Conservation (phyloP, 1,140 invertebrate species). For the Parasteatoda tepidariorum region DNA sequence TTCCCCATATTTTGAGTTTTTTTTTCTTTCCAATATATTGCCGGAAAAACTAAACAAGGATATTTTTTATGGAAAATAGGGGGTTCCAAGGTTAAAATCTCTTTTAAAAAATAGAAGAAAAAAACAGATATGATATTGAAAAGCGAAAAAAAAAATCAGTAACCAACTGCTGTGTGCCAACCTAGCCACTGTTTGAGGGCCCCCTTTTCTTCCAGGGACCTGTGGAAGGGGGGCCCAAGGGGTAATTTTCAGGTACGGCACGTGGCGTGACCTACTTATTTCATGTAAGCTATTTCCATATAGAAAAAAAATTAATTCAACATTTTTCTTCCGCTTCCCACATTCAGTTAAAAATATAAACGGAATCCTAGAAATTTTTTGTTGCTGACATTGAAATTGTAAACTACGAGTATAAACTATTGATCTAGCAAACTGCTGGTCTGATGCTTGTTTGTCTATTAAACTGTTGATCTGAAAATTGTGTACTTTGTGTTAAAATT, state of each 20-base stretch:
- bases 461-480: no score
- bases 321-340: background rate
- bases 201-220: conserved; percentile 37
- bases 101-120: background rate
- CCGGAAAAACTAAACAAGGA: background rate
- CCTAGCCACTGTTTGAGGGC: background rate
- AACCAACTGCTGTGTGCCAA: background rate
- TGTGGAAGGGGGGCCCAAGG: conserved; percentile 26
- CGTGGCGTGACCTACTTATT: conserved; percentile 56
- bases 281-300: conserved; percentile 16
- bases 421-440: no score
- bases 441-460: no score
- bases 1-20: no score
- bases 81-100: conserved; percentile 33
- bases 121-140: conserved; percentile 12
- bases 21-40: no score
- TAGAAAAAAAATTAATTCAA: conserved; percentile 1
- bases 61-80: background rate
- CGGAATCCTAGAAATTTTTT: no score
- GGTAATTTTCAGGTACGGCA: conserved; percentile 51
- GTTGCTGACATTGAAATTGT: no score
- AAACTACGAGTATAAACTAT: no score
- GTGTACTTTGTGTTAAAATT: no score
- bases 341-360: no score
- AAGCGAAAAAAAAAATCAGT: background rate